Percentiles rank a stretch among this genome's conserved stretches.
Evolutionary conservation across 2,888 invertebrate species (phyloP).

Genomic region (Lypha dubia): DNA sequence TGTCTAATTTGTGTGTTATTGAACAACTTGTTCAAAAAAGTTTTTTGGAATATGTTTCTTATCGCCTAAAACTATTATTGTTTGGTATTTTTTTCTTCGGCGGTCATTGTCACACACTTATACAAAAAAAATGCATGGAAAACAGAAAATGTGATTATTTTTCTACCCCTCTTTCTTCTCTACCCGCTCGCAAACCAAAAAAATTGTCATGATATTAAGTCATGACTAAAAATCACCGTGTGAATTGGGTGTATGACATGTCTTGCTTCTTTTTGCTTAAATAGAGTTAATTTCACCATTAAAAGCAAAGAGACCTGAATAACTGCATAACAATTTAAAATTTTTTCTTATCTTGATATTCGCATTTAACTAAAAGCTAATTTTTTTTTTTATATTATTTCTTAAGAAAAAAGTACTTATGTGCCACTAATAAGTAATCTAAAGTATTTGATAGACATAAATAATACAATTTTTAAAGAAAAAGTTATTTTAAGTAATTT

Average conservation of each 20-base stretch:
- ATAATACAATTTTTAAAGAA: not conserved
- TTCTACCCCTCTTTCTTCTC: too few relatives aligned
- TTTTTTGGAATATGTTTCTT: not conserved
- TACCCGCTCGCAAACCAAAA: too few relatives aligned
- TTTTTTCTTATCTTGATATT: not conserved
- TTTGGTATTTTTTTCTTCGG: too few relatives aligned
- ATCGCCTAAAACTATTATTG: not conserved
- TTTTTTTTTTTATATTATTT: not conserved
- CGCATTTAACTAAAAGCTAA: not conserved
- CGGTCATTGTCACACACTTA: too few relatives aligned
- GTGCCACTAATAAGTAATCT: not conserved
- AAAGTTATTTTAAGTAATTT: not conserved
- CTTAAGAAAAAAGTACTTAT: not conserved
- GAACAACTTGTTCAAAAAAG: not conserved
- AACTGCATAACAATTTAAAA: not conserved
- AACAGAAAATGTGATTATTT: too few relatives aligned
- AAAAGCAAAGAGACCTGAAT: not conserved
- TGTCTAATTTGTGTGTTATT: not conserved
- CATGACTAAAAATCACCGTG: too few relatives aligned
- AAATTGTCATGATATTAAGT: too few relatives aligned
- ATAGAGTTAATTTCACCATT: not conserved
- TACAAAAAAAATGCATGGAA: too few relatives aligned
- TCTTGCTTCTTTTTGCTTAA: not conserved
- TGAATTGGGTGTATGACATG: too few relatives aligned
- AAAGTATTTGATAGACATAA: not conserved